Evolutionary conservation across 2,113 vertebrate genomes (phyloP).

Genomic region (Gymnarchus niloticus): DNA sequence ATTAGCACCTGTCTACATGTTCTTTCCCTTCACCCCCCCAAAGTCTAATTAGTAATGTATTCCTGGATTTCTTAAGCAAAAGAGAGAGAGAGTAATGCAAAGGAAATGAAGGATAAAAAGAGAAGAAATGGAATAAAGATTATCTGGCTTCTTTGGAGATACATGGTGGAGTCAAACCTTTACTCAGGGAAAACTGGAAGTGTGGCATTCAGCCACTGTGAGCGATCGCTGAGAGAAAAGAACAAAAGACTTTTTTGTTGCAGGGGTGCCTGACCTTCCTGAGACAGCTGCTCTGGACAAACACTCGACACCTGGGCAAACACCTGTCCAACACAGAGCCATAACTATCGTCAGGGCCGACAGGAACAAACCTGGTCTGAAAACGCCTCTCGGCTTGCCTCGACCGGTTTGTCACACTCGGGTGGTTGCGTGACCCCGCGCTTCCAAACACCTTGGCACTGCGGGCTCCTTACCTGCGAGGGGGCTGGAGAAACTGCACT

Average conservation of each 20-base stretch:
- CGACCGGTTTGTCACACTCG: background rate
- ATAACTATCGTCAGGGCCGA: background rate
- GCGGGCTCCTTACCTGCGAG: background rate
- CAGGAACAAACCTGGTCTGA: background rate
- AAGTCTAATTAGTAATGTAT: constrained; percentile 43
- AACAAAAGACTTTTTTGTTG: background rate
- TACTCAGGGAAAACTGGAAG: background rate
- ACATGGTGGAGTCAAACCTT: background rate
- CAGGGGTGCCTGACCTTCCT: background rate
- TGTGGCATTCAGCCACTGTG: background rate
- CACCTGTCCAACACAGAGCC: background rate
- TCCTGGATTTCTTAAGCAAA: constrained; percentile 27
- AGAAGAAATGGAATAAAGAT: constrained; percentile 24
- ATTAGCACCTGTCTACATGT: constrained; percentile 37
- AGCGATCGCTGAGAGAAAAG: background rate
- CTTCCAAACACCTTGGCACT: background rate
- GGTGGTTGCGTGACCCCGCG: background rate
- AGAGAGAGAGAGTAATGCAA: constrained; percentile 14
- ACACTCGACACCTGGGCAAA: constrained; percentile 2
- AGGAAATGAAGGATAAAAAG: background rate
- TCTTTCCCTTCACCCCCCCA: constrained; percentile 20
- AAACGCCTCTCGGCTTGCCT: background rate
- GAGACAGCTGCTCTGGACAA: background rate
- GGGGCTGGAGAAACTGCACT: background rate
- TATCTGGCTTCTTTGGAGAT: background rate